Evolutionary conservation across 2,797 vertebrate genomes (phyloP), one percentile per base, ranked within the genome.

Genomic region (Rhabdomys pumilio): DNA sequence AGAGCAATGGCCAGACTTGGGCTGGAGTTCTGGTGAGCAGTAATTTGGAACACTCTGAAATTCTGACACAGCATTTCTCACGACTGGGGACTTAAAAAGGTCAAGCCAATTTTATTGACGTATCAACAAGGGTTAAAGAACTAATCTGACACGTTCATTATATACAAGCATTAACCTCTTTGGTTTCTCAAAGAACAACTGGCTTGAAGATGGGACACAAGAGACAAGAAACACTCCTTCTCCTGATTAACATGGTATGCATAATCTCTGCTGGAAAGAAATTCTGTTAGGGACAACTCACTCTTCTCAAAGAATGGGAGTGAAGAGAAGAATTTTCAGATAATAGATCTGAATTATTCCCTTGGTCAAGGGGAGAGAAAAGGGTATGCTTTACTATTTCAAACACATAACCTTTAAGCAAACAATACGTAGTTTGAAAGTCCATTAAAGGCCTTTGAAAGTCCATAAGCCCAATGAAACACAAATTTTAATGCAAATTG

Each of bases 311-410:
- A 11, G 61, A 57, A 75, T 0, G 75, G 0, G 0, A 34, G 2
- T 44, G 24, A 41, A 73, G n/a, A 84, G 9, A 69, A 76, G 80
- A 94, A 83, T 87, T 81, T 96, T 63, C 34, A 89, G 83, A 94
- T 63, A 76, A 63, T 20, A 67, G 8, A 26, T 75, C 26, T 1
- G 1, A 91, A 89, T 13, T 26, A 65, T 76, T 84, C 24, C 29
- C 57, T 75, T 80, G 75, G 86, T 59, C 89, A 80, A 89, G 76
- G 61, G 63, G 80, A 86, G 44, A 50, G 26, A 11, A 13, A 89
- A 31, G 26, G 4, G 20, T 63, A 50, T 82, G 13, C n/a, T 92
- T 84, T 73, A 90, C 65, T 90, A 81, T 91, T 94, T 91, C n/a
- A 76, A 83, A 63, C 41, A 41, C 31, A 63, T 2, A 31, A 61